Conservation (phyloP, 2,888 invertebrate species). For the Bugula neritina region DNA sequence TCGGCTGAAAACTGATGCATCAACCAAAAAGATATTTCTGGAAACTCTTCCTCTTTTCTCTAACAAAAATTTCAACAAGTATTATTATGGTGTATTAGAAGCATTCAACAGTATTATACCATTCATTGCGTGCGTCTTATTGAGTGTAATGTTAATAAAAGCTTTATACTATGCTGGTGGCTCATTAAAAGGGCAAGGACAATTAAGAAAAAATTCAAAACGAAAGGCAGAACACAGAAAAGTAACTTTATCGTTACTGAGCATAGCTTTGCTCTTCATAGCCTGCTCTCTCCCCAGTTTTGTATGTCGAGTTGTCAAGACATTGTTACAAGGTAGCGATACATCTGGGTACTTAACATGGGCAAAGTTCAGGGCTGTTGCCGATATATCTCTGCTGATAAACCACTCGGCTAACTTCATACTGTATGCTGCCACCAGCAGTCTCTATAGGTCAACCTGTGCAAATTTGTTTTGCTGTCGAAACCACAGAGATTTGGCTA, state of each 20-base stretch:
- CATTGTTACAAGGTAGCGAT: background rate
- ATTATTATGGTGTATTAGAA: slow-evolving; percentile 39
- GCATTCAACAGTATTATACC: slow-evolving; percentile 39
- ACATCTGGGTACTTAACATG: background rate
- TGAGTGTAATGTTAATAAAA: slow-evolving; percentile 37
- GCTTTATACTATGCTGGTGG: background rate
- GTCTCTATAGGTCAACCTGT: background rate
- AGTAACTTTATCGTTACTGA: slow-evolving; percentile 41
- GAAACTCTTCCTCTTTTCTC: slow-evolving; percentile 35
- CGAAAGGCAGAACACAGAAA: slow-evolving; percentile 34
- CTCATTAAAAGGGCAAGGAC: background rate
- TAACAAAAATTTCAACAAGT: slow-evolving; percentile 35
- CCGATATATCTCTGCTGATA: background rate
- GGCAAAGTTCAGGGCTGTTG: background rate
- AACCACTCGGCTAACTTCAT: slow-evolving; percentile 10
- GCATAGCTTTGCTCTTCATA: slow-evolving; percentile 39
- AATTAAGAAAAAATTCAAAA: background rate
- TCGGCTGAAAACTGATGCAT: background rate
- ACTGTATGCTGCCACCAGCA: background rate
- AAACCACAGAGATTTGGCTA: background rate
- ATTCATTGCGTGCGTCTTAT: slow-evolving; percentile 35
- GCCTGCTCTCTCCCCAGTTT: slow-evolving; percentile 43
- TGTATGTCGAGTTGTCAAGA: slow-evolving; percentile 36
- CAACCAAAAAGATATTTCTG: slow-evolving; percentile 17
- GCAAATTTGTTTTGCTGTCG: background rate